Evolutionary conservation across 2,888 invertebrate species (phyloP), one percentile per base, ranked within the genome.

Genomic region (Boloria euphrosyne): DNA sequence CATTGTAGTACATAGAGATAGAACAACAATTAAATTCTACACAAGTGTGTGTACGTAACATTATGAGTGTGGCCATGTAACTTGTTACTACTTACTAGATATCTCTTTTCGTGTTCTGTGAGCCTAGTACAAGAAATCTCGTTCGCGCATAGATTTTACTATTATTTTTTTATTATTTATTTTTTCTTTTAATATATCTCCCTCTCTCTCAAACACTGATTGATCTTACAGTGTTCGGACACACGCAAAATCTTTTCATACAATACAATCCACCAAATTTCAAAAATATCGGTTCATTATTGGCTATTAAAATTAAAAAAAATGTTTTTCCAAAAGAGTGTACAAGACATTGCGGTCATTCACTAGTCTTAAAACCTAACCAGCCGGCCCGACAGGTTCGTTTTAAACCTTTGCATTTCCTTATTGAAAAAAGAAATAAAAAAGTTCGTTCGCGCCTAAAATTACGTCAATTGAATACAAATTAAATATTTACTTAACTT

Each of bases 131-230:
- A 78, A 83, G 75, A 80, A 79, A 84, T 86, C 89, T 89, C 82
- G 87, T 87, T 89, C 86, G 87, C 87, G 87, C 90, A 87, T 90
- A 88, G 86, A 88, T 89, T 90, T 91, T 84, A 86, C 81, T 89
- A 82, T 51, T 86, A 89, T 87, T 88, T 82, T 88, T 88, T 38
- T 38, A 38, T 10, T 38, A 31, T 38, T 10, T 31, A 31, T 31
- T 31, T 31, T 31, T 31, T 31, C 31, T 31, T 31, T 31, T 31
- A 31, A 27, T 6, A 1, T 31, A 5, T 4, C 27, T 31, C 31
- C 7, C 31, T 27, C 27, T 27, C 2, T 27, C 27, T 0, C 0
- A 2, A 3, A 3, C 27, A 27, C 4, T 4, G 27, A 27, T 27
- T 4, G 31, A 38, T 38, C 10, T 38, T 38, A 10, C 2, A 38